Evolutionary conservation across 2,888 invertebrate species (phyloP), one percentile per base, ranked within the genome.

Genomic region (Spisula solida): DNA sequence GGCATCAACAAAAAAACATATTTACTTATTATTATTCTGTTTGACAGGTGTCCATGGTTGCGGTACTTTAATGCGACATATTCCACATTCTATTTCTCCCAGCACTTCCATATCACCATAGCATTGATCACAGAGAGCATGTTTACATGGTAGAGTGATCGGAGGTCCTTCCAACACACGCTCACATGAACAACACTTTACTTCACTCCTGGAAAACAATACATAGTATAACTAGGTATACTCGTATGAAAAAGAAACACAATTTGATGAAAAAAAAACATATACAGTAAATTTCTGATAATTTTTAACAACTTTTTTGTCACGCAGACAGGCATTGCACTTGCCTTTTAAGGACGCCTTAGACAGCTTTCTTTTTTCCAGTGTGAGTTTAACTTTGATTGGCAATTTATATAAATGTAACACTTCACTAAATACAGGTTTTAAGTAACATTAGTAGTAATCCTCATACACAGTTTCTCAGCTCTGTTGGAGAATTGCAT

Each of bases 111-210:
- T 79, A 34, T 92, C 92, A 78, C 88, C 34, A 34, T 91, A 87
- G 86, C 95, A 95, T n/a, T 79, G 83, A 47, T 86, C 80, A 88
- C 95, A 95, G 60, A 94, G 78, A 14, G 86, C 56, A 89, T 95
- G 93, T 51, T 81, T 83, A 90, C 95, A 95, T 10, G 95, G 94
- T 85, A 95, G 88, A 41, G 85, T 51, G 60, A 95, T 88, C 12
- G 93, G 94, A 1, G 86, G 91, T 8, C 88, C 87, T 48, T 93
- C 92, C 85, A 93, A 86, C 29, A 87, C 82, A 12, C 82, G 75
- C 14, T 91, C 88, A 92, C 95, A 95, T 18, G 60, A 70, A 6
- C 86, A 34, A 81, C 93, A 93, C 51, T 70, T 89, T 16, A 79
- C 88, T 70, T 81, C 86, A 20, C 41, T 51, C 56, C 85, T 85